A percentile compares a stretch with the other conserved stretches of the same genome.
Evolutionary conservation across 2,113 vertebrate genomes (phyloP).

Genomic region (Scomber colias): DNA sequence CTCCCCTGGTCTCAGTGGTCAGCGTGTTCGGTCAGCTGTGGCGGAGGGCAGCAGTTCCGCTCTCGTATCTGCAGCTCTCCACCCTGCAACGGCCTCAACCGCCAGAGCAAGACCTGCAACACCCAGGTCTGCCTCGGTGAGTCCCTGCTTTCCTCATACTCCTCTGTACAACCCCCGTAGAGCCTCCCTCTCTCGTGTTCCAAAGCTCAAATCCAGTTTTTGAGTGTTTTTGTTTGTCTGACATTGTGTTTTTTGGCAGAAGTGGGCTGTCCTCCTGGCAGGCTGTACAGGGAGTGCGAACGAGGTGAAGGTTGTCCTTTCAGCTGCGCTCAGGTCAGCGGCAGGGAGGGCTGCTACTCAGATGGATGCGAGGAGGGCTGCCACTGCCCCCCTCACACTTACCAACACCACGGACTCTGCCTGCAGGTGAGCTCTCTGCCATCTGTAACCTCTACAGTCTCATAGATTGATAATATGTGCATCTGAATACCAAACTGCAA

Average conservation of each 20-base stretch:
- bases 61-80: slow-evolving; percentile 68
- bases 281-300: slow-evolving; percentile 90
- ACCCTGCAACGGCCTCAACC: slow-evolving; percentile 70
- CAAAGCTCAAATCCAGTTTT: no score
- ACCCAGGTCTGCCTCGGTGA: slow-evolving; percentile 88
- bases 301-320: slow-evolving; percentile 89
- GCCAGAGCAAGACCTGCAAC: slow-evolving; percentile 86
- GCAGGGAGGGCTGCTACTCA: slow-evolving; percentile 85
- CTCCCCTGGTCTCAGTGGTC: slow-evolving; percentile 83
- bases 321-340: slow-evolving; percentile 89
- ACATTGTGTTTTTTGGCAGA: slow-evolving; percentile 75
- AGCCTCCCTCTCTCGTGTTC: no score
- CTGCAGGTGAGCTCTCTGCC: slow-evolving; percentile 81
- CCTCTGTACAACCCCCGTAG: neutral
- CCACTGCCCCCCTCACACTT: slow-evolving; percentile 88
- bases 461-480: neutral
- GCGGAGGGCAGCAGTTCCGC: slow-evolving; percentile 82
- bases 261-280: slow-evolving; percentile 88
- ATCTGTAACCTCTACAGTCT: neutral
- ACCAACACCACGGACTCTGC: slow-evolving; percentile 84
- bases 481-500: neutral
- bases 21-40: slow-evolving; percentile 75
- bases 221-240: neutral
- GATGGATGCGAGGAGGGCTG: slow-evolving; percentile 91
- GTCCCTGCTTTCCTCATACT: slow-evolving; percentile 10